Conservation (phyloP, 2,888 invertebrate genomes). For the Ornithoptera priamus region DNA sequence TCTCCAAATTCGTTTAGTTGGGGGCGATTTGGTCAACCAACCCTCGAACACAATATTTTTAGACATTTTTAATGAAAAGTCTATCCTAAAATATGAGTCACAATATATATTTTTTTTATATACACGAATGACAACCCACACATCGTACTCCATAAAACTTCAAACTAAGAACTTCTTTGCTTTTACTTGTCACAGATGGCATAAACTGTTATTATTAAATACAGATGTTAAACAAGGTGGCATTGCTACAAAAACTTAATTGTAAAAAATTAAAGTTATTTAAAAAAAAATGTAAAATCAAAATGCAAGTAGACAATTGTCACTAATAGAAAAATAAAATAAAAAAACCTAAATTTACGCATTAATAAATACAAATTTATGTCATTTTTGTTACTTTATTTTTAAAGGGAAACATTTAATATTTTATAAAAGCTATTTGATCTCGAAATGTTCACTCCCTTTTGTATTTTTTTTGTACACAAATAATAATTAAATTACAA, state of each 20-base stretch:
- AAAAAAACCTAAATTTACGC: no score
- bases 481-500: no score
- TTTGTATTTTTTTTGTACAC: no score
- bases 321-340: no score
- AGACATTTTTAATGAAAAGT: conserved; percentile 54
- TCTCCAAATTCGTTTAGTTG: conserved; percentile 94
- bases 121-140: conserved; percentile 36
- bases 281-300: no score
- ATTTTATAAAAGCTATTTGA: no score
- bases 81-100: conserved; percentile 49
- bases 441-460: no score
- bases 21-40: conserved; percentile 97
- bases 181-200: conserved; percentile 28
- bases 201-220: conserved; percentile 12
- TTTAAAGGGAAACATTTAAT: no score
- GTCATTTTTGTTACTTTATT: no score
- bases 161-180: conserved; percentile 27
- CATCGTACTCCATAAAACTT: conserved; percentile 31
- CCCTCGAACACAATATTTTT: conserved; percentile 92
- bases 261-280: not conserved
- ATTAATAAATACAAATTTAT: no score
- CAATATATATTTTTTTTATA: conserved; percentile 42
- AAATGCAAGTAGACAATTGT: no score
- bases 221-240: conserved; percentile 1
- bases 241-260: not conserved